These are phyloP conservation scores for Sylvia atricapilla DNA, from an alignment of 2,113 vertebrate species.

Conservation along the genomic window DNA sequence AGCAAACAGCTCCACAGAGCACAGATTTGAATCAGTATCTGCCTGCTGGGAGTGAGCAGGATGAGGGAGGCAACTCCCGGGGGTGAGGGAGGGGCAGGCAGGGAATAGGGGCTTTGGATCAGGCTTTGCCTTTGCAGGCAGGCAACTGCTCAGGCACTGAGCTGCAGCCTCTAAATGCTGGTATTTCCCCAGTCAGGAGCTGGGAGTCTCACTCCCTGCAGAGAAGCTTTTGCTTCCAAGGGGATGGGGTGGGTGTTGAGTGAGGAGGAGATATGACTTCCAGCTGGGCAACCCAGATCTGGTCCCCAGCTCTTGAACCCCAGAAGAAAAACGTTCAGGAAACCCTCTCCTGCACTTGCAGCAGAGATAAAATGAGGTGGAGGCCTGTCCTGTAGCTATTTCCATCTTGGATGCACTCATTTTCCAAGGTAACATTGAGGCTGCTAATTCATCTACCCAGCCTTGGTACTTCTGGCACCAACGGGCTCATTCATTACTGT, in stretches of 20 bases:
- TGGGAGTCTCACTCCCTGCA: not conserved
- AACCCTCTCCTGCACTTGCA: not conserved
- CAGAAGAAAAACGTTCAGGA: not conserved
- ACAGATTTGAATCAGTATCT: not conserved
- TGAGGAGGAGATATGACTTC: not conserved
- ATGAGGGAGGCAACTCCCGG: not conserved
- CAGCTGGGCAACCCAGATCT: not conserved
- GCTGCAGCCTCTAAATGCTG: fast-evolving
- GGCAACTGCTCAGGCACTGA: not conserved
- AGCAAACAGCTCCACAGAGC: not conserved
- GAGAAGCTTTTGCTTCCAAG: not conserved
- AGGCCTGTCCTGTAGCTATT: not conserved
- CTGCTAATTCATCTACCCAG: not conserved
- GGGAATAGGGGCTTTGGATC: not conserved
- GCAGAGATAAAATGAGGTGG: not conserved
- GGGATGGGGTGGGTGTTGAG: not conserved
- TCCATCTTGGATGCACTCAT: not conserved
- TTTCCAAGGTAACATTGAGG: not conserved
- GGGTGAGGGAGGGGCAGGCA: not conserved
- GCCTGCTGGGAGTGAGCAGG: not conserved
- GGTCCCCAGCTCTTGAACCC: not conserved
- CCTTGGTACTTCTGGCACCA: not conserved
- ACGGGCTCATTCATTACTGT: fast-evolving
- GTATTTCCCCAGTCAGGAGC: not conserved
- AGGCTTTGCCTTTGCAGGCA: not conserved